Conservation (phyloP, 2,797 vertebrate species). For the Leuciscus waleckii region DNA sequence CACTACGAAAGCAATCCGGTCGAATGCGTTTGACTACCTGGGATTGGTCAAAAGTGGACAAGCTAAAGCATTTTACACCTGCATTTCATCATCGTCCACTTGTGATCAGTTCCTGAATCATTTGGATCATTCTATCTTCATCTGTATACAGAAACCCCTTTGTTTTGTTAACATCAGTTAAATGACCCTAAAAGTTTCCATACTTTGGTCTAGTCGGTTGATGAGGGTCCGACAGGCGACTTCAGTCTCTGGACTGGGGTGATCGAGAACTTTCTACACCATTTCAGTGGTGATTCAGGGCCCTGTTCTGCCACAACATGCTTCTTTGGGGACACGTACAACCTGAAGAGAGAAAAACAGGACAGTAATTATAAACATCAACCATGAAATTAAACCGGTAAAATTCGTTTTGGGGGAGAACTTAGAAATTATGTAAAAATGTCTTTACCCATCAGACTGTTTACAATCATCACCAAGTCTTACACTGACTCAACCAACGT, state of each 20-base stretch:
- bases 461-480: background rate
- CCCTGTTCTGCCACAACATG: conserved; percentile 75
- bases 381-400: background rate
- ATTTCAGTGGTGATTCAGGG: conserved; percentile 84
- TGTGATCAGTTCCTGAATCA: background rate
- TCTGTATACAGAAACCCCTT: background rate
- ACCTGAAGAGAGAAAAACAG: conserved; percentile 72
- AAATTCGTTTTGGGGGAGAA: background rate
- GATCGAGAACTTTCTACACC: conserved; percentile 90
- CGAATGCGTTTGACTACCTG: no score
- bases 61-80: no score
- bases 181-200: conserved; percentile 27
- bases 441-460: background rate
- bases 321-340: conserved; percentile 89
- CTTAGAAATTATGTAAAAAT: background rate
- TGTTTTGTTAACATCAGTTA: background rate
- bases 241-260: conserved; percentile 90
- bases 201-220: conserved; percentile 89
- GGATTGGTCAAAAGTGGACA: no score
- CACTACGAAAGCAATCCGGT: background rate
- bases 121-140: no score
- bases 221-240: conserved; percentile 87
- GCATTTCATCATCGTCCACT: background rate
- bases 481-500: background rate
- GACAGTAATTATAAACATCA: background rate